These are phyloP conservation scores for Capitulum mitella DNA, from an alignment of 2,888 invertebrate species.

Conservation along the genomic window DNA sequence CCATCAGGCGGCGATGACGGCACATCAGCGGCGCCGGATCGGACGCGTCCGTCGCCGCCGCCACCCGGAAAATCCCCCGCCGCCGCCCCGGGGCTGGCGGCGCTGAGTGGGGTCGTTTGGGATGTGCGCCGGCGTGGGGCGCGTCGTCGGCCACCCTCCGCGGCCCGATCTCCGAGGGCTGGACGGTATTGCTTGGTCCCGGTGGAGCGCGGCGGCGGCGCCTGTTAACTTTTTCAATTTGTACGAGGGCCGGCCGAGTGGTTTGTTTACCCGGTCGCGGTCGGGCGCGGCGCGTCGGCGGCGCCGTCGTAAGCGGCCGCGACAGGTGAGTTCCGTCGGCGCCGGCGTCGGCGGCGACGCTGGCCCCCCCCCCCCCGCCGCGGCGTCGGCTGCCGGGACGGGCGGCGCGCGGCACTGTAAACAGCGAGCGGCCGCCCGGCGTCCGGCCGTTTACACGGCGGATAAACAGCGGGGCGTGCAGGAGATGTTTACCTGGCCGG, in stretches of 20 bases:
- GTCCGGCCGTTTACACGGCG: not conserved
- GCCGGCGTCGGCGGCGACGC: no score
- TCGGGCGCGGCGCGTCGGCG: not conserved
- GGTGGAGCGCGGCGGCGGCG: not conserved
- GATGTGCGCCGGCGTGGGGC: not conserved
- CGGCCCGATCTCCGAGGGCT: not conserved
- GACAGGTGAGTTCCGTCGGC: not conserved
- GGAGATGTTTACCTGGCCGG: slow-evolving; percentile 3
- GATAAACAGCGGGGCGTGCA: not conserved
- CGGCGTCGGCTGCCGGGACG: not conserved
- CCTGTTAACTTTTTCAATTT: slow-evolving; percentile 13
- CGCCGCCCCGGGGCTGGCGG: not conserved
- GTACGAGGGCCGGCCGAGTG: not conserved
- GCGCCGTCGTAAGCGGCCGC: not conserved
- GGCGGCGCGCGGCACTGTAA: not conserved
- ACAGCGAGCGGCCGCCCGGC: not conserved
- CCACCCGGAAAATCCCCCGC: not conserved
- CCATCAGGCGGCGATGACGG: not conserved
- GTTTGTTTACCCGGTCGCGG: not conserved
- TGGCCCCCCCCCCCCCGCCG: no score
- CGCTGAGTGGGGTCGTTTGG: no score
- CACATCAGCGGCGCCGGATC: not conserved
- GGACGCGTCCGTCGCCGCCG: not conserved
- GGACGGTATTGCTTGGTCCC: not conserved
- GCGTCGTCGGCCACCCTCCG: not conserved